These are phyloP conservation scores for Synergus umbraculus DNA, from an alignment of 2,888 invertebrate species.

Conservation along the genomic window DNA sequence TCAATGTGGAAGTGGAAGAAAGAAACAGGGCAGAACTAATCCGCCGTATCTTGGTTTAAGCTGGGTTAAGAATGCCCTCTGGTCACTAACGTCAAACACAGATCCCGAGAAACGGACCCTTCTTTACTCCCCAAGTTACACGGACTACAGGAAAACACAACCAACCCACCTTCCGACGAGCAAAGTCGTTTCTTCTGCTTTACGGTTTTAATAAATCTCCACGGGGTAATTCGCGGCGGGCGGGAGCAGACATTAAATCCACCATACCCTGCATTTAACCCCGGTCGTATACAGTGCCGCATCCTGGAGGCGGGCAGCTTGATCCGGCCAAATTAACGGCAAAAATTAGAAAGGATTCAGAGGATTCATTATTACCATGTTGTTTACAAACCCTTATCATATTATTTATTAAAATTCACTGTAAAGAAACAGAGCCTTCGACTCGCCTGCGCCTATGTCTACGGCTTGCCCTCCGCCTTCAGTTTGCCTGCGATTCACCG, in stretches of 20 bases:
- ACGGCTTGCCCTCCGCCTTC: too few species aligned
- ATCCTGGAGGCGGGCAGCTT: conserved; percentile 47
- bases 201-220: conserved; percentile 77
- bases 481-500: too few species aligned
- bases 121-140: conserved; percentile 58
- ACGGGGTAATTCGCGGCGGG: conserved; percentile 73
- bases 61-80: conserved; percentile 68
- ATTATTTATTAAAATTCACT: background rate
- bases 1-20: conserved; percentile 48
- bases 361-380: background rate
- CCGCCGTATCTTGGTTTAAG: conserved; percentile 64
- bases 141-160: conserved; percentile 50
- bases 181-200: conserved; percentile 74
- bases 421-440: background rate
- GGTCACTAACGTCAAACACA: conserved; percentile 72
- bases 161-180: conserved; percentile 57
- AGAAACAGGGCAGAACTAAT: conserved; percentile 62
- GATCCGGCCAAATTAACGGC: conserved; percentile 59
- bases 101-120: conserved; percentile 49
- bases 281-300: conserved; percentile 41
- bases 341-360: conserved; percentile 57
- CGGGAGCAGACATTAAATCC: conserved; percentile 70
- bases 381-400: background rate
- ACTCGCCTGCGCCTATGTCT: too few species aligned
- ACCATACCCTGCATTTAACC: conserved; percentile 46